Evolutionary conservation across 2,888 invertebrate genomes (phyloP).

Genomic region (Tetanocera ferruginea): DNA sequence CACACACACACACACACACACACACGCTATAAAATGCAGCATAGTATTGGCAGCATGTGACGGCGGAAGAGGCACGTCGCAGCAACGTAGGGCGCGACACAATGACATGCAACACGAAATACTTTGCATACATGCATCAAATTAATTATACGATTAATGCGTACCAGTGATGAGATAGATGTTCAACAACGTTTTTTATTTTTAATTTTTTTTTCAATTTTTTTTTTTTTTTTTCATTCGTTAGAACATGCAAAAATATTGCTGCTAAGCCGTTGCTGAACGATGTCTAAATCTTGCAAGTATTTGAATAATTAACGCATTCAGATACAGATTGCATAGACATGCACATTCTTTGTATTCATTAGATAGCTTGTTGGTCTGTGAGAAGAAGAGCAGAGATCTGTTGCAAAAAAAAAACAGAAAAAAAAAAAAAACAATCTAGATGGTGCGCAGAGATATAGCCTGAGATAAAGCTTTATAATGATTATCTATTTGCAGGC

Average conservation of each 20-base stretch:
- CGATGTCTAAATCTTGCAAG: constrained; percentile 17
- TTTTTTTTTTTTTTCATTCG: neutral
- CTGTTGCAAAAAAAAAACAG: neutral
- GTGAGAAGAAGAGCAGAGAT: neutral
- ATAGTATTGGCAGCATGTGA: neutral
- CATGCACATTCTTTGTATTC: constrained; percentile 22
- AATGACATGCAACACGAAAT: constrained; percentile 67
- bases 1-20: neutral
- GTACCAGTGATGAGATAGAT: constrained; percentile 50
- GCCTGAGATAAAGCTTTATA: too few relatives aligned
- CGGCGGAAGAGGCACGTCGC: neutral
- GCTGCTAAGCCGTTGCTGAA: neutral
- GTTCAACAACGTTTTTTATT: neutral
- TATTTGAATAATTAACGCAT: constrained; percentile 28
- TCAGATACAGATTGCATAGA: neutral
- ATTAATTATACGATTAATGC: constrained; percentile 71
- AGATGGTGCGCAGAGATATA: neutral
- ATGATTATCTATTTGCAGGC: too few relatives aligned
- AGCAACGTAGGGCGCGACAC: constrained; percentile 32
- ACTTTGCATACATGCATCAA: constrained; percentile 70
- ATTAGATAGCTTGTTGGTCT: neutral
- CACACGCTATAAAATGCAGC: neutral
- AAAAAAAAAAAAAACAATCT: neutral
- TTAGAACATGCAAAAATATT: neutral
- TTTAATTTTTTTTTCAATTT: neutral